Base-by-base conservation (phyloP, 2,113 vertebrate genomes). In the Channa argus region DNA sequence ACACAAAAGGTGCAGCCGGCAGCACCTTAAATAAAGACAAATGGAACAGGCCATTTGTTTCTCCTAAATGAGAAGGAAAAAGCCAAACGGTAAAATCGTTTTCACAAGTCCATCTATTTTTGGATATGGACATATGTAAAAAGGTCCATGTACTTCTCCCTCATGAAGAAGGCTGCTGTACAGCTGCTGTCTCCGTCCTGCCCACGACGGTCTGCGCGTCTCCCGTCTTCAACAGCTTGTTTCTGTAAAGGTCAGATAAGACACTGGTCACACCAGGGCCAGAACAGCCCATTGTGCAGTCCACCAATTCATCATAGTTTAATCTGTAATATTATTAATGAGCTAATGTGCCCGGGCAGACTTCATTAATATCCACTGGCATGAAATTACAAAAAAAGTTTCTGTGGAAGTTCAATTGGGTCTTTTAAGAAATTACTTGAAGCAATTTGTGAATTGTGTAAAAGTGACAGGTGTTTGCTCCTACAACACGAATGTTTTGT, bases 221-320 rank as follows among this genome's bases (percentile, higher is more conserved):
- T 88, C 82, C 56, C 69, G 84, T 71, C 85, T 81, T 74, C 63
- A 59, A 34, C 65, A 55, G 76, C 74, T 73, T 78, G 76, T 68
- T 78, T 82, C 88, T 90, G 88, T 66, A 89, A 91, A 91, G 89
- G 91, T 92, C 89, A 90, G 84, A 91, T 90, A 92, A 92, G 78
- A 85, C 75, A 71, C 79, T 72, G 85, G 84, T 86, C 86, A 77
- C 85, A 87, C 44, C 75, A 74, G 81, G 74, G 80, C 83, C 70
- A 79, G 77, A 85, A 86, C 80, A 75, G 58, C 65, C 71, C 72
- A 79, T 88, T 90, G 86, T 89, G 71, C 74, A 56, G 77, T 65
- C 68, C 70, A 71, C 78, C 77, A 84, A 79, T 83, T 92, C 84
- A 86, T 87, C 86, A 86, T 52, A 79, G 60, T 84, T 84, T 90